Percentiles rank a stretch among this genome's conserved stretches.
phyloP scores from a whole-genome alignment of 2,113 vertebrate genomes.

The Eretmochelys imbricata region DNA sequence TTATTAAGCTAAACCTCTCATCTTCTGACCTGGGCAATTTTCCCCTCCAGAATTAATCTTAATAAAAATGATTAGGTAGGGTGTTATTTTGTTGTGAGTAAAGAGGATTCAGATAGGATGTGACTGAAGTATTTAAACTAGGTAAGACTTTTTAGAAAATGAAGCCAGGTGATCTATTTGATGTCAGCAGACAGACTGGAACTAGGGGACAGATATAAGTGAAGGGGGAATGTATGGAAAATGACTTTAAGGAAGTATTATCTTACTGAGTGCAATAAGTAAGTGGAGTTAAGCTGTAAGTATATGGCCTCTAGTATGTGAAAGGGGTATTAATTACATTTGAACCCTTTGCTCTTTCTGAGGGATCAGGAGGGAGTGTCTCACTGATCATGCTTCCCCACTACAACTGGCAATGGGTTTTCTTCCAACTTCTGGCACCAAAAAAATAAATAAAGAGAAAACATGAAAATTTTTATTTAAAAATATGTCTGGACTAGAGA shows the following conservation, averaged over 20 bases:
- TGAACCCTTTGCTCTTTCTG: neutral
- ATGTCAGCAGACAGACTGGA: neutral
- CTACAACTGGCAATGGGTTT: rapidly evolving
- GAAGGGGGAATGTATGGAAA: neutral
- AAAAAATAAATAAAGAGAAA: neutral
- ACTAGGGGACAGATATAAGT: neutral
- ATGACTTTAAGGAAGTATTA: slow-evolving; percentile 4
- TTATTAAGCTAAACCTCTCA: neutral
- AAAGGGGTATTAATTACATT: neutral
- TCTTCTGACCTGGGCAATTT: neutral
- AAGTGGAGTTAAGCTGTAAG: neutral
- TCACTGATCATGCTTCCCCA: neutral
- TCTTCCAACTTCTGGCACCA: neutral
- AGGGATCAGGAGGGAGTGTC: neutral
- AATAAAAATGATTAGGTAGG: neutral
- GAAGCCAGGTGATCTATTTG: neutral
- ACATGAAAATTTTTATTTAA: neutral
- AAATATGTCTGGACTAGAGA: neutral
- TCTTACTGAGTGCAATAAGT: neutral
- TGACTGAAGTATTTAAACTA: slow-evolving; percentile 9
- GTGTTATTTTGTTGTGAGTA: slow-evolving; percentile 9
- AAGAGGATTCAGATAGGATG: neutral
- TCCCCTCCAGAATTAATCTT: neutral
- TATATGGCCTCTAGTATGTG: neutral
- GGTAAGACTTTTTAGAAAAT: slow-evolving; percentile 10